Base-by-base conservation (phyloP, 2,113 vertebrate genomes). In the Engraulis encrasicolus region DNA sequence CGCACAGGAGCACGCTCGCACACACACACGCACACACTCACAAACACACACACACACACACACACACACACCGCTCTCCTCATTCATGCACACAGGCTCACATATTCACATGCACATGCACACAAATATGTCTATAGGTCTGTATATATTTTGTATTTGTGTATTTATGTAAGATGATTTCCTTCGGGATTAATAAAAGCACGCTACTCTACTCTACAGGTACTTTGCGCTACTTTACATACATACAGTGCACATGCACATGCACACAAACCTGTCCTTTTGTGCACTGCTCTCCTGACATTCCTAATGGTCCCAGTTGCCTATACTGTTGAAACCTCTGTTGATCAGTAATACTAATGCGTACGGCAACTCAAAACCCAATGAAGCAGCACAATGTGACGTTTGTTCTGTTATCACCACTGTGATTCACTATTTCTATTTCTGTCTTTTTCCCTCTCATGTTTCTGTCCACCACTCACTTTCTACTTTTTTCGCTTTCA, bases 321-420 rank as follows among this genome's bases (percentile, higher is more conserved):
- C 27, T 23, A 74, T 74, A 74, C 66, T 31, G 31, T 14, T 15
- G 66, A 74, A 31, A 4, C 23, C 58, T 12, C 66, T 34, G 66
- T 27, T 74, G 66, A 74, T 74, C 66, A 34, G 1, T 74, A n/a
- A n/a, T 15, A 15, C 66, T 74, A 74, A 74, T 74, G 66, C 34
- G 23, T 14, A 27, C 1, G 2, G 66, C 12, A 74, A 36, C 66
- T 34, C 66, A 1, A 74, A 74, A 74, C 27, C 66, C 23, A 34
- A 74, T 14, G 27, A 74, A 74, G 66, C 66, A 36, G 34, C 66
- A 34, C 27, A 34, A 74, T 20, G 52, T 20, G 17, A 54, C 3
- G 52, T 66, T 11, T 66, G n/a, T 66, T 66, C 23, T 66, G 58
- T 74, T 74, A 74, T 74, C 31, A 27, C 66, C 66, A 74, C 27